Conservation (phyloP, 2,113 vertebrate species). For the Tyrannus savana region DNA sequence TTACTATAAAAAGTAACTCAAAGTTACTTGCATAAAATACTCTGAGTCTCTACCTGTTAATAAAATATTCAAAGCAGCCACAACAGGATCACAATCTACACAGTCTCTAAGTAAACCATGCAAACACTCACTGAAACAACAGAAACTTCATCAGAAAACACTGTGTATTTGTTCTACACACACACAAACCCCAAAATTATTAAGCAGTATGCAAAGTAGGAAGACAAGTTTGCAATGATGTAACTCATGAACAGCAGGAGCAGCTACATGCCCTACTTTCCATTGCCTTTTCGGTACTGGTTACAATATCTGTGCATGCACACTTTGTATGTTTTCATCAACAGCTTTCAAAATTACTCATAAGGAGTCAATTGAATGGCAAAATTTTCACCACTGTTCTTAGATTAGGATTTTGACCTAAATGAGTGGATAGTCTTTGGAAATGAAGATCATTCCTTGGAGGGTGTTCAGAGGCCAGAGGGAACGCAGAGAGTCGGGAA, state of each 20-base stretch:
- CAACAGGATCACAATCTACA: not conserved
- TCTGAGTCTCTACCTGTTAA: not conserved
- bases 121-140: not conserved
- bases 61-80: not conserved
- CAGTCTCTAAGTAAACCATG: not conserved
- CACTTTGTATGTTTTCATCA: not conserved
- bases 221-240: not conserved
- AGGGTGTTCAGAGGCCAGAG: not conserved
- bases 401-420: not conserved
- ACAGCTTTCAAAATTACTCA: not conserved
- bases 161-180: not conserved
- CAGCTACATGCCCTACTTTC: not conserved
- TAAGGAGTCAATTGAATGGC: not conserved
- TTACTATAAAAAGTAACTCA: not conserved
- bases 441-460: not conserved
- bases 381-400: not conserved
- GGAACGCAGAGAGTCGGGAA: not conserved
- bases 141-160: not conserved
- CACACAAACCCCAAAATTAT: not conserved
- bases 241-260: not conserved
- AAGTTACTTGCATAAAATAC: not conserved
- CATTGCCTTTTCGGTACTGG: not conserved
- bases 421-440: not conserved
- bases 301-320: rapidly evolving
- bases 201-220: not conserved